Percentiles rank a stretch among this genome's conserved stretches.
Evolutionary conservation across 2,888 invertebrate genomes (phyloP).

Genomic region (Adineta ricciae): DNA sequence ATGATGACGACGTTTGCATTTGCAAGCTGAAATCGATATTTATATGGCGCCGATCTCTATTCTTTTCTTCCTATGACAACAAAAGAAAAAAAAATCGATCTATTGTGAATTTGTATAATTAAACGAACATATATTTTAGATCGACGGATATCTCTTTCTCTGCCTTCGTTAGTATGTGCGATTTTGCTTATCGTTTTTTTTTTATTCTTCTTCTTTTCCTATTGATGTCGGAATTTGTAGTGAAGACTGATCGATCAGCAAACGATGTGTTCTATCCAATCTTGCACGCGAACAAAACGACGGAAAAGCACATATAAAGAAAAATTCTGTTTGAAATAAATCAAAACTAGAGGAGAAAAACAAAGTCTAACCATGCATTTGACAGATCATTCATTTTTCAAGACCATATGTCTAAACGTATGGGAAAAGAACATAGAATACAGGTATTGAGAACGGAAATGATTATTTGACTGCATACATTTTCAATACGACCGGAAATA

Average conservation of each 20-base stretch:
- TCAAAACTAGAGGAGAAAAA: background rate
- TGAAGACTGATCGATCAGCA: background rate
- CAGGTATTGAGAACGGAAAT: background rate
- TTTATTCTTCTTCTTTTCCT: background rate
- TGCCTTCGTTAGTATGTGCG: background rate
- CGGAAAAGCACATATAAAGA: background rate
- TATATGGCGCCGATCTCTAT: background rate
- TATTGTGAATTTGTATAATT: background rate
- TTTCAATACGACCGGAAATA: background rate
- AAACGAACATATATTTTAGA: background rate
- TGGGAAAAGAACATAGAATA: background rate
- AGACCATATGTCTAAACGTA: background rate
- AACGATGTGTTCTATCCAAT: background rate
- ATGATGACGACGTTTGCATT: background rate
- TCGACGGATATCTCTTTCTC: background rate
- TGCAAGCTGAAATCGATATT: background rate
- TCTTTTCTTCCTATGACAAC: background rate
- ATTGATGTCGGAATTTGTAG: background rate
- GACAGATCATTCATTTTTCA: background rate
- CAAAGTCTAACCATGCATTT: background rate
- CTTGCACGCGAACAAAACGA: background rate
- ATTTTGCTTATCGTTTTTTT: background rate
- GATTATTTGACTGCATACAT: background rate
- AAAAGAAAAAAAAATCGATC: background rate
- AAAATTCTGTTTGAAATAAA: background rate